These are phyloP conservation scores for Steinernema feltiae DNA, from an alignment of 1,140 invertebrate species.

Conservation along the genomic window DNA sequence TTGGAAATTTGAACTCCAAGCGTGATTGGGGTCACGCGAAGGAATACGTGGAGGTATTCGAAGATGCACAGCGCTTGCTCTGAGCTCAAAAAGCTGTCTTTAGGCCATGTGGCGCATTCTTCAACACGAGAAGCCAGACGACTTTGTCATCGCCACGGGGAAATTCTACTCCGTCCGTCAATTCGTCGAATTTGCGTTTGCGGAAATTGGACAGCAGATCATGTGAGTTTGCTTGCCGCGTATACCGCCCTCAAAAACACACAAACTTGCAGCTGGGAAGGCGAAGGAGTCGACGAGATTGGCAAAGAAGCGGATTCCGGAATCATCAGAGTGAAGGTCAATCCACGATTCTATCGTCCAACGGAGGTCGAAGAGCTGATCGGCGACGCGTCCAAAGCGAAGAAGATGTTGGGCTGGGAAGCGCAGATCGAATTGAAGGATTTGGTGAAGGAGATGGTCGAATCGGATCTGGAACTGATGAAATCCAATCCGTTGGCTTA, in stretches of 20 bases:
- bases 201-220: constrained; percentile 63
- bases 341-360: constrained; percentile 89
- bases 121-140: constrained; percentile 83
- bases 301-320: constrained; percentile 76
- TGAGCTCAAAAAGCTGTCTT: constrained; percentile 32
- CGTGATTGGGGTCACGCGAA: constrained; percentile 98
- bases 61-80: constrained; percentile 5
- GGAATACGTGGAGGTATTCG: constrained; percentile 95
- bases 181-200: constrained; percentile 87
- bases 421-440: constrained; percentile 70
- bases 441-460: constrained; percentile 90
- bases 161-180: constrained; percentile 88
- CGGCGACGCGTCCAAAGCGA: constrained; percentile 84
- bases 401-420: constrained; percentile 75
- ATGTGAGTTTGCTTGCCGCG: constrained; percentile 57
- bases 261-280: constrained; percentile 70
- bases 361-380: constrained; percentile 91
- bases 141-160: constrained; percentile 95
- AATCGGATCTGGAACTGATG: constrained; percentile 86
- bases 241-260: background rate
- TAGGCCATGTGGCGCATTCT: constrained; percentile 99
- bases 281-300: constrained; percentile 74
- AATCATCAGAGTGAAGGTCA: constrained; percentile 78
- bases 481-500: constrained; percentile 70
- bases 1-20: constrained; percentile 90